A percentile compares a stretch with the other conserved stretches of the same genome.
Conservation (phyloP, 1,140 invertebrate genomes). For the Lasioglossum baleicum region DNA sequence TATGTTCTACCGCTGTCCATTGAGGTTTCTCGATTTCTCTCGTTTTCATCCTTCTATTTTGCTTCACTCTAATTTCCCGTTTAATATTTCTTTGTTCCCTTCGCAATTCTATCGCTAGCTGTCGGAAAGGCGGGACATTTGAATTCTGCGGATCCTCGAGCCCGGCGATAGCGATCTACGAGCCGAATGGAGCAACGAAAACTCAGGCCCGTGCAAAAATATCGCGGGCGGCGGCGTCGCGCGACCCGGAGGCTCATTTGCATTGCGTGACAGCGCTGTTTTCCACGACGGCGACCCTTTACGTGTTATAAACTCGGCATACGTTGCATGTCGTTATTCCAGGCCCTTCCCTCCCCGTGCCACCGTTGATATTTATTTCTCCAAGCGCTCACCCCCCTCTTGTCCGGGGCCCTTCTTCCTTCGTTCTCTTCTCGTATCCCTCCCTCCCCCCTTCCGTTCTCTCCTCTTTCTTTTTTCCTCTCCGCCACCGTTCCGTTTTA, state of each 20-base stretch:
- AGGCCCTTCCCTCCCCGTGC: slow-evolving; percentile 31
- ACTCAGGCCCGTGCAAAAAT: neutral
- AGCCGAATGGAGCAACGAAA: neutral
- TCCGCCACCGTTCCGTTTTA: slow-evolving; percentile 35
- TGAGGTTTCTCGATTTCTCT: too few relatives aligned
- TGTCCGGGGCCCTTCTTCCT: slow-evolving; percentile 14
- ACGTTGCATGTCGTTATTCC: slow-evolving; percentile 69
- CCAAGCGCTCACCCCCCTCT: slow-evolving; percentile 28
- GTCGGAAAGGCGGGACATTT: neutral
- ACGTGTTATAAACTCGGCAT: slow-evolving; percentile 61
- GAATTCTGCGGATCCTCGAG: neutral
- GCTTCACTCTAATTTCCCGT: too few relatives aligned
- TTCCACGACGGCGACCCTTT: slow-evolving; percentile 63
- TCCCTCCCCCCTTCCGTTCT: too few relatives aligned
- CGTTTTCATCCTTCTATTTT: too few relatives aligned
- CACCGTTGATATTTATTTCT: slow-evolving; percentile 42
- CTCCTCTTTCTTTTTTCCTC: neutral
- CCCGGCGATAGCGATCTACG: neutral
- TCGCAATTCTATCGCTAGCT: too few relatives aligned
- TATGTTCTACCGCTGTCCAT: too few relatives aligned
- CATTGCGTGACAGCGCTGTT: slow-evolving; percentile 73
- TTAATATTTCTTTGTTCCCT: too few relatives aligned
- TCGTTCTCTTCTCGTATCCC: too few relatives aligned
- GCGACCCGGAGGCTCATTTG: slow-evolving; percentile 64
- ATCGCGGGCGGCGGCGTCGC: slow-evolving; percentile 28